Conservation (phyloP, 2,888 invertebrate genomes). For the Lottia scabra region DNA sequence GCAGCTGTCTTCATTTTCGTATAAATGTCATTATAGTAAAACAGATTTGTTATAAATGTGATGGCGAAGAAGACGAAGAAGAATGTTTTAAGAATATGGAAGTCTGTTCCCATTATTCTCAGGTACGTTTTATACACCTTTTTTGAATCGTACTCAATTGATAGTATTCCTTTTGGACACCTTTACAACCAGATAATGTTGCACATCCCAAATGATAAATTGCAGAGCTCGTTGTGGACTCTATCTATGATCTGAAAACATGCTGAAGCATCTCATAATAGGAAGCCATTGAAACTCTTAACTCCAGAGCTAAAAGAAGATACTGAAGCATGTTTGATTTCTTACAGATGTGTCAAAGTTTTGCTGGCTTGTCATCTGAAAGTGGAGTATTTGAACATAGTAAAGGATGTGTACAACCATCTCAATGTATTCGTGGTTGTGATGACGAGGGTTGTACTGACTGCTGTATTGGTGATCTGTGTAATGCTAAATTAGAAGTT, state of each 20-base stretch:
- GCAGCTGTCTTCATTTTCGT: too few species aligned
- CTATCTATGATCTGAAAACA: too few species aligned
- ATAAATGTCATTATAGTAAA: background rate
- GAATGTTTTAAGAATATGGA: slow-evolving; percentile 6
- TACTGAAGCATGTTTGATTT: background rate
- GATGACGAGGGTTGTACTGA: background rate
- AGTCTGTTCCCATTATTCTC: background rate
- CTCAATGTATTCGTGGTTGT: slow-evolving; percentile 4
- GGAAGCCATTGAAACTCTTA: too few species aligned
- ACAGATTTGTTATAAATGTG: slow-evolving; percentile 16
- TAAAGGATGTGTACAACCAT: slow-evolving; percentile 13
- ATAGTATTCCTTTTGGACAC: too few species aligned
- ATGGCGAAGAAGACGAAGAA: slow-evolving; percentile 1
- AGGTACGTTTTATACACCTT: background rate
- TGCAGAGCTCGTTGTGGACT: too few species aligned
- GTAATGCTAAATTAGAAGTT: slow-evolving; percentile 12
- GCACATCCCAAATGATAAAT: too few species aligned
- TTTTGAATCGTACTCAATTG: too few species aligned
- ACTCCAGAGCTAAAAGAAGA: too few species aligned
- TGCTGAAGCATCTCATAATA: too few species aligned
- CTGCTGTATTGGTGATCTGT: slow-evolving; percentile 22
- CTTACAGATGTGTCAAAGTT: slow-evolving; percentile 14
- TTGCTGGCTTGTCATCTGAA: background rate
- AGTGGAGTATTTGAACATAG: background rate
- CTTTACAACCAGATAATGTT: too few species aligned